These are phyloP conservation scores for Staurois parvus DNA, from an alignment of 2,797 vertebrate genomes.

Conservation along the genomic window DNA sequence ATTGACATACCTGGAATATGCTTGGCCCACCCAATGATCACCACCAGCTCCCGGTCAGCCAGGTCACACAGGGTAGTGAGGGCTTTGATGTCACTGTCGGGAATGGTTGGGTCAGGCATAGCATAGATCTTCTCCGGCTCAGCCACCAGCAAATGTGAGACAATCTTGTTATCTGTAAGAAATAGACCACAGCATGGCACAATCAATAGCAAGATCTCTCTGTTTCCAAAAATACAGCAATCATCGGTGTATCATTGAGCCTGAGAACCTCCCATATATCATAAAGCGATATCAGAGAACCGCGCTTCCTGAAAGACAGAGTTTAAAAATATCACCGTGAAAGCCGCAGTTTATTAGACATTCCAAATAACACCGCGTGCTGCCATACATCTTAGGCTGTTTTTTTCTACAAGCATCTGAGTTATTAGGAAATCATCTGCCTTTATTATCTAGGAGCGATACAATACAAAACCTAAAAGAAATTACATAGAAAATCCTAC, in stretches of 20 bases:
- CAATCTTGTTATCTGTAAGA: slow-evolving; percentile 99
- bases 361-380: slow-evolving; percentile 16
- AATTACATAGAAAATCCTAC: neutral
- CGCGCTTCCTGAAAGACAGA: slow-evolving; percentile 34
- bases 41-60: slow-evolving; percentile 95
- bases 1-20: slow-evolving; percentile 93
- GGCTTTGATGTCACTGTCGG: slow-evolving; percentile 98
- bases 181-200: slow-evolving; percentile 70
- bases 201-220: slow-evolving; percentile 65
- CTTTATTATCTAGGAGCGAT: slow-evolving; percentile 27
- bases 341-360: neutral
- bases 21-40: slow-evolving; percentile 99
- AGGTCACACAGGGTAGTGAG: slow-evolving; percentile 97
- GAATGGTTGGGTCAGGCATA: slow-evolving; percentile 98
- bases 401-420: slow-evolving; percentile 25
- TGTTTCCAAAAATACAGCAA: slow-evolving; percentile 56
- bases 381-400: neutral
- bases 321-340: slow-evolving; percentile 31
- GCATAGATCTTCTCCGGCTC: slow-evolving; percentile 99
- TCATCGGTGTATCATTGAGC: slow-evolving; percentile 44
- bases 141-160: slow-evolving; percentile 98
- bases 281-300: slow-evolving; percentile 35
- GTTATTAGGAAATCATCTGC: slow-evolving; percentile 42
- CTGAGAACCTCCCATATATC: slow-evolving; percentile 52
- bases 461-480: slow-evolving; percentile 14